Percentiles rank a stretch among this genome's conserved stretches.
Evolutionary conservation across 1,140 invertebrate species (phyloP).

Genomic region (Heliothis virescens): DNA sequence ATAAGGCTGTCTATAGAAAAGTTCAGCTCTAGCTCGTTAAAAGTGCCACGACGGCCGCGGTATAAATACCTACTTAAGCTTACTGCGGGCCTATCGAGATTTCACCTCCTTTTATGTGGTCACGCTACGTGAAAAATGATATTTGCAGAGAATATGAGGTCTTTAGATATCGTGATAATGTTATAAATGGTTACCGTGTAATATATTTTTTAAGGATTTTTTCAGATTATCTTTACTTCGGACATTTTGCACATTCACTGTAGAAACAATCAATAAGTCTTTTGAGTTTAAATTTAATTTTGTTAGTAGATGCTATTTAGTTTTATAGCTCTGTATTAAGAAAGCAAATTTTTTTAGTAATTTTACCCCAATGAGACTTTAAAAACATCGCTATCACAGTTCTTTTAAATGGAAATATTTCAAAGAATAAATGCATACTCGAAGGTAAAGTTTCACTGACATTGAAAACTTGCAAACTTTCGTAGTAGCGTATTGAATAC

Average conservation of each 20-base stretch:
- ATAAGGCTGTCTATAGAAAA: constrained; percentile 33
- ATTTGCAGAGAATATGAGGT: constrained; percentile 42
- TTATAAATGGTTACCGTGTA: neutral
- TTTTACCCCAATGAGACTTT: no score
- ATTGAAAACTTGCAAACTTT: no score
- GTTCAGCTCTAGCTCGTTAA: constrained; percentile 36
- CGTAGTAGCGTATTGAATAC: no score
- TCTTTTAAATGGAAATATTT: no score
- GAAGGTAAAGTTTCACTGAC: no score
- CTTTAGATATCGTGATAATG: constrained; percentile 32
- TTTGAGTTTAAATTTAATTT: no score
- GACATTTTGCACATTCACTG: neutral
- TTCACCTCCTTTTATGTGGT: constrained; percentile 48
- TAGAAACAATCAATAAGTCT: no score
- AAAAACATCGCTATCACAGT: no score
- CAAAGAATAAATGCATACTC: no score
- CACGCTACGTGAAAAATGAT: constrained; percentile 55
- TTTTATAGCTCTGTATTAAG: no score
- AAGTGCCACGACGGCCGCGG: neutral
- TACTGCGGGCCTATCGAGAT: constrained; percentile 29
- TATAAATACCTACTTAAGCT: constrained; percentile 44
- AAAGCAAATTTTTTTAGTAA: no score
- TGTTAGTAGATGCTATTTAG: no score
- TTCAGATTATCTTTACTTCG: neutral
- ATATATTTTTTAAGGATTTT: neutral